Evolutionary conservation across 2,888 invertebrate genomes (phyloP), one percentile per base, ranked within the genome.

Genomic region (Serripes groenlandicus): DNA sequence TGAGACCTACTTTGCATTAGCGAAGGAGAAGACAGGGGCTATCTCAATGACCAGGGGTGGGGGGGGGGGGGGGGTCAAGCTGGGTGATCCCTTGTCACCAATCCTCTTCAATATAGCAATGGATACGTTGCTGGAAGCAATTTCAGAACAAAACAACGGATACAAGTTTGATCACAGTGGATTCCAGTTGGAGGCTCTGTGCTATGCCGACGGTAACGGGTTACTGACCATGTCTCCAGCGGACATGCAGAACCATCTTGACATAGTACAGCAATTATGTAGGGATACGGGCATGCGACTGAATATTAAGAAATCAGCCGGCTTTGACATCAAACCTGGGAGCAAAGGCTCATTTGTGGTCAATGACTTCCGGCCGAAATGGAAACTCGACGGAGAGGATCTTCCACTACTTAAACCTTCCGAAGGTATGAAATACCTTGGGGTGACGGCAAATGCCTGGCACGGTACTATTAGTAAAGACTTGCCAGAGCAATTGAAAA

Each of bases 101-200:
- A 26, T 78, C 30, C 64, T 79, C 4, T 83, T 83, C 62, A 83
- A 83, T 26, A 78, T 75, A 68, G 83, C 83, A n/a, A 78, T 83
- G 83, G 78, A 83, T 18, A 68, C 82, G 21, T 49, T 75, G 26
- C 60, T 82, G 23, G 60, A n/a, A 9, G 49, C 37, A 11, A 75
- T 82, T 18, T 26, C 37, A 3, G 54, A 26, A 21, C 64, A 68
- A n/a, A 28, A 74, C 0, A 75, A 78, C 30, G 75, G 78, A 23
- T 78, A 78, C 64, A 69, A 54, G 32, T 80, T 71, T 23, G 68
- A 73, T 3, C 52, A 54, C 3, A 26, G 21, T 7, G 30, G 34
- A 1, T 66, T 72, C 21, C 26, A 28, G 0, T 72, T 75, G 3
- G 54, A 66, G 28, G 54, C 73, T 1, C 62, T 73, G 2, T 32